Conservation (phyloP, 2,797 vertebrate genomes). For the Neopelma chrysocephalum region DNA sequence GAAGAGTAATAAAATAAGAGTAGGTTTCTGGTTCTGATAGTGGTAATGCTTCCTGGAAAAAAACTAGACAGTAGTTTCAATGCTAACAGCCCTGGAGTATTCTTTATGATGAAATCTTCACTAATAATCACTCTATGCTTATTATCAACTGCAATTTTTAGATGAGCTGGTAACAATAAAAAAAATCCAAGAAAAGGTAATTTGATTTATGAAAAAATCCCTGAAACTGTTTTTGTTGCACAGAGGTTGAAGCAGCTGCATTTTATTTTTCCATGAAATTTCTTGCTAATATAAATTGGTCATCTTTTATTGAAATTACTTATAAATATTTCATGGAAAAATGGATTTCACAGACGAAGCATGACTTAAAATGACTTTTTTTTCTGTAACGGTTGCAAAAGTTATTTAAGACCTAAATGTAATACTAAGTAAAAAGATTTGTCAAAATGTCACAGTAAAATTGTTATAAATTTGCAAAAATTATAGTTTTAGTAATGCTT, state of each 20-base stretch:
- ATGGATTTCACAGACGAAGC: neutral
- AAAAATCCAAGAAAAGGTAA: neutral
- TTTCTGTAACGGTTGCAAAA: neutral
- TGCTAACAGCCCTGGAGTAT: neutral
- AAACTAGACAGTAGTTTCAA: neutral
- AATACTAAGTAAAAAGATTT: neutral
- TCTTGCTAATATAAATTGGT: neutral
- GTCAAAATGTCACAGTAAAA: neutral
- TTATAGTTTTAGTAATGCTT: neutral
- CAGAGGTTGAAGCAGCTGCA: neutral
- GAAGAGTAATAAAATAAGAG: neutral
- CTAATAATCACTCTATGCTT: neutral
- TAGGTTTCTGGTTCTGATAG: neutral
- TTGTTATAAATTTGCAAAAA: neutral
- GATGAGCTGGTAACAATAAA: neutral
- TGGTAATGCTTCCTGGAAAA: neutral
- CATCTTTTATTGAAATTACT: neutral
- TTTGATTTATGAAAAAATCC: neutral
- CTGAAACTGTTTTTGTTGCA: neutral
- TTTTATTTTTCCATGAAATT: neutral
- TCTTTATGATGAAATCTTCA: neutral
- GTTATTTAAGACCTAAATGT: neutral
- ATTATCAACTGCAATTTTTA: neutral
- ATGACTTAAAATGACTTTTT: neutral
- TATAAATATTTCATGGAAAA: neutral